Conservation (phyloP, 2,113 vertebrate genomes). For the Podilymbus podiceps region DNA sequence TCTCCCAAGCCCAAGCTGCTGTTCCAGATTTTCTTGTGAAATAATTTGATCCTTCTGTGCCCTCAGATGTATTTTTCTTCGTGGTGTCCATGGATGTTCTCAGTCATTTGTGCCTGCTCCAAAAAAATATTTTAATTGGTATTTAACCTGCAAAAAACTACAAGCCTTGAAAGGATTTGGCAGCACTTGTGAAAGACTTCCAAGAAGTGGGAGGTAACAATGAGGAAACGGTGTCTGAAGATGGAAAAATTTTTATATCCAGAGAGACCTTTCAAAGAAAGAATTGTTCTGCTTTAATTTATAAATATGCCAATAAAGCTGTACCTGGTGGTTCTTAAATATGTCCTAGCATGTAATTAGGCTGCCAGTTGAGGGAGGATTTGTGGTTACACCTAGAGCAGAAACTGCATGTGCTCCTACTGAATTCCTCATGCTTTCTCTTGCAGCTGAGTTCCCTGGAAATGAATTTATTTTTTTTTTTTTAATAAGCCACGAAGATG, state of each 20-base stretch:
- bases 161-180: neutral
- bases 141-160: neutral
- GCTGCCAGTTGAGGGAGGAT: slow-evolving; percentile 1
- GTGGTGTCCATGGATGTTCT: neutral
- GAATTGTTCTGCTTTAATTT: neutral
- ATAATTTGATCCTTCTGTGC: neutral
- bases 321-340: neutral
- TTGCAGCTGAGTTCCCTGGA: neutral
- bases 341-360: neutral
- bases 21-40: neutral
- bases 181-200: neutral
- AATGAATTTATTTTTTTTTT: neutral
- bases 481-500: neutral
- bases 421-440: neutral
- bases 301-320: neutral
- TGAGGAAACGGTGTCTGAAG: neutral
- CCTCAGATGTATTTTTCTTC: neutral
- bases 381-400: neutral
- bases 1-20: neutral
- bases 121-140: neutral
- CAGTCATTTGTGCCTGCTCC: neutral
- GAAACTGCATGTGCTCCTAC: neutral
- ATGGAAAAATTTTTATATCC: neutral
- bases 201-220: neutral
- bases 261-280: neutral